Evolutionary conservation across 2,797 vertebrate genomes (phyloP).

Genomic region (Nyctibius grandis): DNA sequence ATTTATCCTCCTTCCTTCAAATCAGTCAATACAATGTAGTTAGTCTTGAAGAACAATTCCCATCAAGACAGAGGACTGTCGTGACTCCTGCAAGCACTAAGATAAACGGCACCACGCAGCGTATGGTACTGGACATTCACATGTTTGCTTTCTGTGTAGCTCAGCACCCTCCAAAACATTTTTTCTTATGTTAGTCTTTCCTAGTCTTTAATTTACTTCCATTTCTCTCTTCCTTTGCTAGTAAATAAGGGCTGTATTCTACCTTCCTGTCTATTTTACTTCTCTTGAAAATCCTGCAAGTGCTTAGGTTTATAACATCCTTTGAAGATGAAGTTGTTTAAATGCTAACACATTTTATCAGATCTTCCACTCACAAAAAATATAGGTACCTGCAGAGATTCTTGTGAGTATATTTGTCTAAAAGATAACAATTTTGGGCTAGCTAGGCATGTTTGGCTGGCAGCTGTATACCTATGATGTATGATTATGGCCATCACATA

Average conservation of each 20-base stretch:
- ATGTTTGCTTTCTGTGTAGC: background rate
- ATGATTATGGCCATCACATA: background rate
- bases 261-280: background rate
- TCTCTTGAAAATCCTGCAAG: background rate
- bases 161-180: background rate
- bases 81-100: background rate
- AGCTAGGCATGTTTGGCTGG: background rate
- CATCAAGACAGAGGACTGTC: background rate
- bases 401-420: background rate
- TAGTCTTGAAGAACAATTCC: background rate
- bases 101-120: background rate
- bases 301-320: accelerated
- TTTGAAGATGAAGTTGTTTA: background rate
- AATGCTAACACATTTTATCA: background rate
- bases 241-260: background rate
- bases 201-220: background rate
- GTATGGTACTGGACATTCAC: background rate
- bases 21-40: background rate
- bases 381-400: background rate
- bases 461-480: background rate
- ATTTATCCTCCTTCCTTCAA: background rate
- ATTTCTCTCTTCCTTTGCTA: background rate
- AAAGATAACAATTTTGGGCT: background rate
- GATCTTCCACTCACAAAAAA: background rate
- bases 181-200: background rate